Percentiles rank a stretch among this genome's conserved stretches.
Conservation (phyloP, 2,888 invertebrate genomes). For the Minunthozetes semirufus region DNA sequence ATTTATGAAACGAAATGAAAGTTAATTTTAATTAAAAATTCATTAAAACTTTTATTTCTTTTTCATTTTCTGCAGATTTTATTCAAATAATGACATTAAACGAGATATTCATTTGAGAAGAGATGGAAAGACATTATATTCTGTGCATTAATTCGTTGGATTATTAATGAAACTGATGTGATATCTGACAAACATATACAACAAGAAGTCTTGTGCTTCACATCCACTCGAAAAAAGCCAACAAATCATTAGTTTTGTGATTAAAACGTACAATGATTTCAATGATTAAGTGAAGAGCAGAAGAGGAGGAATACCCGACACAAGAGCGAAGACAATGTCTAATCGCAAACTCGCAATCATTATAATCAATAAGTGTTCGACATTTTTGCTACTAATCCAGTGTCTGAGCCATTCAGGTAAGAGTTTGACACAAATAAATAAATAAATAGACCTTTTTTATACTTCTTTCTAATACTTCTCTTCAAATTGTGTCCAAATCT, state of each 20-base stretch:
- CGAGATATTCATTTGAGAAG: too few relatives aligned
- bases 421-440: background rate
- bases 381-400: background rate
- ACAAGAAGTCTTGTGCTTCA: background rate
- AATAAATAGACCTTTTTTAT: background rate
- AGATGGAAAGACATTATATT: too few relatives aligned
- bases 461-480: background rate
- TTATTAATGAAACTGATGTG: background rate
- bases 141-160: background rate
- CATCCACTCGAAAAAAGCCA: background rate
- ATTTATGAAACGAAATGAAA: background rate
- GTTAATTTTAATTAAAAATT: background rate
- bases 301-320: background rate
- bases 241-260: too few relatives aligned
- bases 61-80: background rate
- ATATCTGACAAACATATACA: background rate
- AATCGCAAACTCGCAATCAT: conserved; percentile 3
- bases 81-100: too few relatives aligned
- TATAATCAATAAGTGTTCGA: conserved; percentile 12
- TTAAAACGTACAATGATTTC: too few relatives aligned
- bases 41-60: background rate
- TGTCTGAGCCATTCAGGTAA: conserved; percentile 2
- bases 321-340: background rate
- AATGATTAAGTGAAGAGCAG: background rate
- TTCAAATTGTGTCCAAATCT: background rate